phyloP scores from a whole-genome alignment of 1,140 invertebrate species.

The Drosophila ficusphila region DNA sequence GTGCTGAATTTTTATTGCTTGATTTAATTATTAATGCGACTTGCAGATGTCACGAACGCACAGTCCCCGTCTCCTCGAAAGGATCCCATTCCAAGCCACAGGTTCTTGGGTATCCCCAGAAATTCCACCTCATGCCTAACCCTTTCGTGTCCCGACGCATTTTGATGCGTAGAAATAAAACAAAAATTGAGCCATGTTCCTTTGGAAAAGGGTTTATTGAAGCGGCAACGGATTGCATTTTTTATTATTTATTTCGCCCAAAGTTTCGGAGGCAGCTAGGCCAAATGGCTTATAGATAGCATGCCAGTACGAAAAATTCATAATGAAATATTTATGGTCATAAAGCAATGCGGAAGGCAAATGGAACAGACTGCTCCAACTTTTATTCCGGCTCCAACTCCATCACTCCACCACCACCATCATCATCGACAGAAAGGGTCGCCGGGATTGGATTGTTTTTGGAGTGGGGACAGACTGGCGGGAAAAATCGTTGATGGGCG shows the following conservation, averaged over 20 bases:
- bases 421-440: conserved; percentile 64
- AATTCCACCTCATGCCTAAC: conserved; percentile 62
- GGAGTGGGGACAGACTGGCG: conserved; percentile 7
- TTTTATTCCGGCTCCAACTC: conserved; percentile 9
- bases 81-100: conserved; percentile 13
- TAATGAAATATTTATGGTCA: conserved; percentile 82
- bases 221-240: conserved; percentile 78
- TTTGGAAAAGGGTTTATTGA: conserved; percentile 58
- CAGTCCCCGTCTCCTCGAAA: conserved; percentile 11
- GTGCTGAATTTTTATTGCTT: conserved; percentile 82
- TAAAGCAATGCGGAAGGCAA: conserved; percentile 75
- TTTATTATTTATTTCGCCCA: conserved; percentile 78
- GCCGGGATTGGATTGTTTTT: conserved; percentile 35
- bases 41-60: conserved; percentile 79
- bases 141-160: conserved; percentile 68
- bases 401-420: conserved; percentile 28
- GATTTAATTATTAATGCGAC: conserved; percentile 83
- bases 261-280: conserved; percentile 45
- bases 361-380: conserved; percentile 33
- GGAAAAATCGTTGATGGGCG: conserved; percentile 20
- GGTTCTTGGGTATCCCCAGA: conserved; percentile 17
- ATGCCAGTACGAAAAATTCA: conserved; percentile 67
- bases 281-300: conserved; percentile 67
- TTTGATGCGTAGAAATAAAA: conserved; percentile 73
- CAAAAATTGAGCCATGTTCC: conserved; percentile 24